These are phyloP conservation scores for Macrosteles quadrilineatus DNA, from an alignment of 1,140 invertebrate species.

Conservation along the genomic window DNA sequence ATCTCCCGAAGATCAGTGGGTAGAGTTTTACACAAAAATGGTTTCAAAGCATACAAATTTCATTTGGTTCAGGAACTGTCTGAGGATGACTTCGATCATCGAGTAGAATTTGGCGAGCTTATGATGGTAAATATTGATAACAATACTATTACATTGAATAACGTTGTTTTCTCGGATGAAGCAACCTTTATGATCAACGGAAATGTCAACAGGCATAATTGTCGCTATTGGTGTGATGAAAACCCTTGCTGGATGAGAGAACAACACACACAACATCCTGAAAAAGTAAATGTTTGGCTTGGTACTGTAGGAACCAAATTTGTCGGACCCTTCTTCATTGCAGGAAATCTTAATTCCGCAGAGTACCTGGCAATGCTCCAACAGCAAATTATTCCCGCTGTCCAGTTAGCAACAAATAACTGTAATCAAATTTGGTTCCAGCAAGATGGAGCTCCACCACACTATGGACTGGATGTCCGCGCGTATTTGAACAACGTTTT, in stretches of 20 bases:
- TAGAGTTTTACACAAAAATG: background rate
- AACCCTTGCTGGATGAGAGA: constrained; percentile 9
- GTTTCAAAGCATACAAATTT: constrained; percentile 8
- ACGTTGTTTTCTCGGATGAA: constrained; percentile 21
- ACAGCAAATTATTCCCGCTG: constrained; percentile 8
- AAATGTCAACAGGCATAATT: constrained; percentile 14
- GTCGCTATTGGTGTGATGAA: constrained; percentile 3
- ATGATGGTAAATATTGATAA: constrained; percentile 10
- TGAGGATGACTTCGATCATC: constrained; percentile 10
- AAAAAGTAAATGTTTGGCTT: constrained; percentile 10
- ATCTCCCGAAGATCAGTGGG: constrained; percentile 2
- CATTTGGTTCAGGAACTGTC: constrained; percentile 5
- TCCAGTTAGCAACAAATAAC: background rate
- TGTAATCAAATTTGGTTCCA: constrained; percentile 42
- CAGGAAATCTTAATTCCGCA: constrained; percentile 2
- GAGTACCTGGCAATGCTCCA: background rate
- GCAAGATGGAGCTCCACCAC: constrained; percentile 50
- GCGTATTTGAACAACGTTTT: constrained; percentile 46
- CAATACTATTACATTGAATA: constrained; percentile 15
- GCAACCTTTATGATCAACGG: constrained; percentile 10
- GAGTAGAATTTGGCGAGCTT: background rate
- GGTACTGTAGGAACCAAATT: too few relatives aligned
- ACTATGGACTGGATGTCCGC: constrained; percentile 44
- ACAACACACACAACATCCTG: constrained; percentile 21
- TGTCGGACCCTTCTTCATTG: constrained; percentile 6